Evolutionary conservation across 2,797 vertebrate genomes (phyloP).

Genomic region (Scleropages formosus): DNA sequence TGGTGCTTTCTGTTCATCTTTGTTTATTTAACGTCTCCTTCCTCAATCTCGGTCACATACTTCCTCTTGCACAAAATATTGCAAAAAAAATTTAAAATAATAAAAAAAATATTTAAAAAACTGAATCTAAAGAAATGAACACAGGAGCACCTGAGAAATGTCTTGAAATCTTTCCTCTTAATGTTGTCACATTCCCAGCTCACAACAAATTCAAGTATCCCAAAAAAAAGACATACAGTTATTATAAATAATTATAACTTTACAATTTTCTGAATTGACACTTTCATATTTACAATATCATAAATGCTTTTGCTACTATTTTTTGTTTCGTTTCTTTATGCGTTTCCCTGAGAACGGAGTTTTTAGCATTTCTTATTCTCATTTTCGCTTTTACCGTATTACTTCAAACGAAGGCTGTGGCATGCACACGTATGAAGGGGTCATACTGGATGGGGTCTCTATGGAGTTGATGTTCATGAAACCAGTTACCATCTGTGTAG

Average conservation of each 20-base stretch:
- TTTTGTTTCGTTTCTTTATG: constrained; percentile 90
- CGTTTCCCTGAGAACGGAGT: constrained; percentile 99
- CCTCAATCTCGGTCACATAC: constrained; percentile 42
- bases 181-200: constrained; percentile 71
- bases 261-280: constrained; percentile 99
- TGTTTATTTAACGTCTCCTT: constrained; percentile 36
- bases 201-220: constrained; percentile 81
- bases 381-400: constrained; percentile 51
- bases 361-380: constrained; percentile 56
- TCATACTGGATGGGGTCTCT: constrained; percentile 41
- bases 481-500: constrained; percentile 37
- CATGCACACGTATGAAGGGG: constrained; percentile 45
- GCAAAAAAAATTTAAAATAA: constrained; percentile 51
- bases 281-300: constrained; percentile 99
- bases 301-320: constrained; percentile 91
- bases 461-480: constrained; percentile 43
- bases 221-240: constrained; percentile 75
- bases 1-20: constrained; percentile 55
- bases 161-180: constrained; percentile 76
- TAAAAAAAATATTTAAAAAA: constrained; percentile 41
- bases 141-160: constrained; percentile 93
- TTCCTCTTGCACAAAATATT: constrained; percentile 64
- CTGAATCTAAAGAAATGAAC: constrained; percentile 64
- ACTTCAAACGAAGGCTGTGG: constrained; percentile 51
- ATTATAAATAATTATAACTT: constrained; percentile 99